Conservation (phyloP, 2,113 vertebrate species). For the Glaucomys volans region DNA sequence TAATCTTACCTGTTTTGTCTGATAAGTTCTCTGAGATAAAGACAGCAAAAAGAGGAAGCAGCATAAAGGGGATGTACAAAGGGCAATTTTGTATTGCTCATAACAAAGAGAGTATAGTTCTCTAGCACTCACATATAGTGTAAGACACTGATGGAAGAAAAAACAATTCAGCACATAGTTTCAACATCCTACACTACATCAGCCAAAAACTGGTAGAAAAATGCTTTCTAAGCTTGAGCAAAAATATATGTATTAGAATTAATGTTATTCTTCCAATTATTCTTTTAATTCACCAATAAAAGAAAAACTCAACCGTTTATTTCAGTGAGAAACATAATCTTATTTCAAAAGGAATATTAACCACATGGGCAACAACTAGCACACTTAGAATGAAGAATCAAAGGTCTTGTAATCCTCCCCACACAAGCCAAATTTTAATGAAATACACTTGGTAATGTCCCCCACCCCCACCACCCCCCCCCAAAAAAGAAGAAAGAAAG, state of each 20-base stretch:
- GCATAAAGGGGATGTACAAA: not conserved
- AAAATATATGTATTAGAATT: constrained; percentile 18
- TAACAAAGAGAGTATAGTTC: not conserved
- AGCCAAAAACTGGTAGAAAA: constrained; percentile 36
- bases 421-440: constrained; percentile 75
- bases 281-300: constrained; percentile 58
- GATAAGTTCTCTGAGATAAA: constrained; percentile 33
- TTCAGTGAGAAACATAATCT: constrained; percentile 59
- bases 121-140: not conserved
- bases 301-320: constrained; percentile 54
- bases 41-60: constrained; percentile 21
- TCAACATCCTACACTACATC: not conserved
- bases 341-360: constrained; percentile 58
- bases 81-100: not conserved
- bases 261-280: constrained; percentile 28
- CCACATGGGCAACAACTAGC: not conserved
- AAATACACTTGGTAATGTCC: constrained; percentile 77
- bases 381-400: constrained; percentile 17
- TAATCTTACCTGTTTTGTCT: not conserved
- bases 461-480: not conserved
- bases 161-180: not conserved
- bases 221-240: constrained; percentile 13
- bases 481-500: no score
- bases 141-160: not conserved
- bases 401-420: constrained; percentile 64